Conservation (phyloP, 2,113 vertebrate genomes). For the Nycticorax nycticorax region DNA sequence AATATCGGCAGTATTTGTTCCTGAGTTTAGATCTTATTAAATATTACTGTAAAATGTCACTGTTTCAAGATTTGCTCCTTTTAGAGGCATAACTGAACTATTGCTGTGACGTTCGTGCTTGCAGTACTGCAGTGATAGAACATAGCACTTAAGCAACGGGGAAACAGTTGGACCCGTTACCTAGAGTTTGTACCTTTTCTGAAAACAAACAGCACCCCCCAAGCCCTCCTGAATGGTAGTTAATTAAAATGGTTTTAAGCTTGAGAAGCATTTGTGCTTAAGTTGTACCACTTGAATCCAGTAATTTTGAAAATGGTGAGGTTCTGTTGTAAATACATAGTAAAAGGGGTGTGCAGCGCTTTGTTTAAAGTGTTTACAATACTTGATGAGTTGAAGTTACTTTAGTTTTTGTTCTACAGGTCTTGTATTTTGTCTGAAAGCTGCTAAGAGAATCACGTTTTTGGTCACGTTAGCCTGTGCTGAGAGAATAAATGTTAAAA, state of each 20-base stretch:
- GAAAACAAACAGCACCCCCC: not conserved
- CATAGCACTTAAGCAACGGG: not conserved
- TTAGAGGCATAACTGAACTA: not conserved
- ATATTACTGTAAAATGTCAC: not conserved
- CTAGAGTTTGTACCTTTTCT: not conserved
- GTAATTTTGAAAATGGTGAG: not conserved
- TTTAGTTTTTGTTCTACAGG: not conserved
- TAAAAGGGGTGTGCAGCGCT: not conserved
- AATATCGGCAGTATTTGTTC: not conserved
- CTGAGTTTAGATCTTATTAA: not conserved
- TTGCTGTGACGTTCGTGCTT: not conserved
- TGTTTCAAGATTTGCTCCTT: not conserved
- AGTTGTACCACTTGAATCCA: not conserved
- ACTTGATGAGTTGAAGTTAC: not conserved
- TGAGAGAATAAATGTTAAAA: not conserved
- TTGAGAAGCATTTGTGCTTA: not conserved
- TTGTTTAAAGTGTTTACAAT: not conserved
- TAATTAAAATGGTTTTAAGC: not conserved
- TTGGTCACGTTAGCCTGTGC: not conserved
- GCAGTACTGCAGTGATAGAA: not conserved
- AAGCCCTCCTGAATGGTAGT: not conserved
- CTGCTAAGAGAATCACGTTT: conserved; percentile 12
- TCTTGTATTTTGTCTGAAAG: not conserved
- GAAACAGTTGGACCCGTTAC: not conserved
- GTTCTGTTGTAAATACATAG: not conserved